phyloP scores from a whole-genome alignment of 2,888 invertebrate genomes.

The Drosophila formosana region DNA sequence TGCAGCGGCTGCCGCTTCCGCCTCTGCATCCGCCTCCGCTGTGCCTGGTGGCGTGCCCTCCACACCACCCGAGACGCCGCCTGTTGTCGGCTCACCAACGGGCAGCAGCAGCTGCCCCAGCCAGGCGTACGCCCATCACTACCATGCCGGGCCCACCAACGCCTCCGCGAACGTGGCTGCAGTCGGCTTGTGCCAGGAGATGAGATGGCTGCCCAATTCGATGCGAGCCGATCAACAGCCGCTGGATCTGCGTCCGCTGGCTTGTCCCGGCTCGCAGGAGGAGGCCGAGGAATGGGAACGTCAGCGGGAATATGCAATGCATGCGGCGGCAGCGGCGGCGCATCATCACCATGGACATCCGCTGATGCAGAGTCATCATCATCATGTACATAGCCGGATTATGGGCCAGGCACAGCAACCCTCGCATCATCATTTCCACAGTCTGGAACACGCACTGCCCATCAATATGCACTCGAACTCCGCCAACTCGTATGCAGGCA shows the following conservation, averaged over 20 bases:
- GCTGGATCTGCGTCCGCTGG: constrained; percentile 92
- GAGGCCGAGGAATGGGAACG: constrained; percentile 89
- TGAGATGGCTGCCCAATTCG: constrained; percentile 91
- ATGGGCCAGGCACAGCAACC: constrained; percentile 74
- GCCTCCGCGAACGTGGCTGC: constrained; percentile 56
- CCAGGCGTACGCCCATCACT: constrained; percentile 77
- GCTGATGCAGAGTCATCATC: constrained; percentile 79
- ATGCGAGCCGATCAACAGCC: constrained; percentile 89
- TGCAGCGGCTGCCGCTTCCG: constrained; percentile 40
- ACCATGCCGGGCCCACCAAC: constrained; percentile 58
- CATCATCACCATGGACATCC: constrained; percentile 80
- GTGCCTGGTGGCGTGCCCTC: constrained; percentile 89
- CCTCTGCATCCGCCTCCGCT: constrained; percentile 53
- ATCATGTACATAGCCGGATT: constrained; percentile 60
- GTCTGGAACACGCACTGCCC: constrained; percentile 83
- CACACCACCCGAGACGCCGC: constrained; percentile 94
- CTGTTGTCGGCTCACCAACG: constrained; percentile 87
- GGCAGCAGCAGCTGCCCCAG: constrained; percentile 81
- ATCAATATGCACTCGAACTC: constrained; percentile 84
- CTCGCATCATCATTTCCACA: constrained; percentile 82
- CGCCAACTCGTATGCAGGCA: constrained; percentile 77
- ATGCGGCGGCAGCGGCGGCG: constrained; percentile 76
- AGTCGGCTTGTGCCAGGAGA: constrained; percentile 89
- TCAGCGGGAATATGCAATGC: constrained; percentile 87
- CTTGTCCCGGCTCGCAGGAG: constrained; percentile 87